A percentile compares a stretch with the other conserved stretches of the same genome.
Conservation (phyloP, 2,797 vertebrate species). For the Pteronotus mesoamericanus region DNA sequence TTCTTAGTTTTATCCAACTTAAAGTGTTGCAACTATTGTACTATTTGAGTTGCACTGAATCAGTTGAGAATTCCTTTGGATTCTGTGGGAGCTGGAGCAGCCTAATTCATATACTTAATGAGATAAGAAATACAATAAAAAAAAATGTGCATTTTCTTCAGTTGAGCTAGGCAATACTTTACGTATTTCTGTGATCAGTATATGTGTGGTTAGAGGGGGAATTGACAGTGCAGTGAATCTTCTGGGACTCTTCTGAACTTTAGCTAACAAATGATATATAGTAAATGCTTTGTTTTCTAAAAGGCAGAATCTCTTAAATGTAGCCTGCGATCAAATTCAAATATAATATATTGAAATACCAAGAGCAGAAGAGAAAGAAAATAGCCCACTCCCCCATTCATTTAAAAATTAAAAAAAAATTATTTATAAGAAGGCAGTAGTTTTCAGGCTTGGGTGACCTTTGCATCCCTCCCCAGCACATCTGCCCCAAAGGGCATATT, state of each 20-base stretch:
- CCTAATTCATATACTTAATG: slow-evolving; percentile 23
- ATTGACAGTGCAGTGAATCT: slow-evolving; percentile 44
- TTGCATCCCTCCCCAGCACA: background rate
- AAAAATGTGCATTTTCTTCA: slow-evolving; percentile 38
- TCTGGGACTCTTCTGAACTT: slow-evolving; percentile 55
- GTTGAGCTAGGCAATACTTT: background rate
- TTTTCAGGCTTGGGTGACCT: slow-evolving; percentile 9
- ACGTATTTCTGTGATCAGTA: background rate
- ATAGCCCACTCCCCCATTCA: background rate
- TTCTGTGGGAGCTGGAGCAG: slow-evolving; percentile 28
- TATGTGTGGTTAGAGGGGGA: slow-evolving; percentile 2
- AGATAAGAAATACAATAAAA: slow-evolving; percentile 34
- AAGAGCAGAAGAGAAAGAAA: slow-evolving; percentile 11
- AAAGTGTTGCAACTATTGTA: background rate
- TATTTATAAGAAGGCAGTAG: background rate
- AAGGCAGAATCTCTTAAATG: slow-evolving; percentile 44
- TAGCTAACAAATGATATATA: slow-evolving; percentile 33
- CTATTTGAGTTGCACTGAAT: slow-evolving; percentile 30
- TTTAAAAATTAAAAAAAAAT: background rate
- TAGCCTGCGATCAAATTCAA: slow-evolving; percentile 39
- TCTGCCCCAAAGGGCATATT: background rate
- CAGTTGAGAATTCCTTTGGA: slow-evolving; percentile 45
- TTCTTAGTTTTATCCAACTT: slow-evolving; percentile 8
- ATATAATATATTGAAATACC: background rate
- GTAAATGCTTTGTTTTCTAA: slow-evolving; percentile 43